Percentiles rank a stretch among this genome's conserved stretches.
Evolutionary conservation across 2,888 invertebrate genomes (phyloP).

Genomic region (Amphipyra tragopoginis): DNA sequence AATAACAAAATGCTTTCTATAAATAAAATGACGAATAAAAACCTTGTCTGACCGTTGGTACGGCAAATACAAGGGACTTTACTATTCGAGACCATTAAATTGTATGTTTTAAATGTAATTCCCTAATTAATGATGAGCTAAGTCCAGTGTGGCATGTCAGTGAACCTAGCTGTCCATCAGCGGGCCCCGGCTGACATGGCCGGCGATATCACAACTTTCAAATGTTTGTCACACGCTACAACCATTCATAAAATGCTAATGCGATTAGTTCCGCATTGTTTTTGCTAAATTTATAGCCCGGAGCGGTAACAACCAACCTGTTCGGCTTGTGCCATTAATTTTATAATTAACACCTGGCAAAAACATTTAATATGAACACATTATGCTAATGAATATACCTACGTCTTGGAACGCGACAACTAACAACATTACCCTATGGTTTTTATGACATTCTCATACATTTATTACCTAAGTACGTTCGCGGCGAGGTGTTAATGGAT

Average conservation of each 20-base stretch:
- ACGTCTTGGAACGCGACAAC: slow-evolving; percentile 50
- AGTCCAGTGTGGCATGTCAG: slow-evolving; percentile 57
- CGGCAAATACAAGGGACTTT: background rate
- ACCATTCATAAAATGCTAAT: slow-evolving; percentile 85
- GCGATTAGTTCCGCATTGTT: slow-evolving; percentile 79
- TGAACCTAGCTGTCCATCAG: slow-evolving; percentile 48
- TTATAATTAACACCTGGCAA: slow-evolving; percentile 80
- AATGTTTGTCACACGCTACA: slow-evolving; percentile 75
- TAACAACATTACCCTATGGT: slow-evolving; percentile 46
- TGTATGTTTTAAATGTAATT: slow-evolving; percentile 36
- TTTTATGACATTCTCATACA: slow-evolving; percentile 59
- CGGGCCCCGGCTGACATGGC: slow-evolving; percentile 42
- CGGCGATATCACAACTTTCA: slow-evolving; percentile 78
- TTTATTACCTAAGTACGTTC: slow-evolving; percentile 53
- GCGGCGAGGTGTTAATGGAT: slow-evolving; percentile 78
- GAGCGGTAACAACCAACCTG: slow-evolving; percentile 69
- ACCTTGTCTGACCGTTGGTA: too few relatives aligned
- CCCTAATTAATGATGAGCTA: slow-evolving; percentile 38
- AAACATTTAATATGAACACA: slow-evolving; percentile 70
- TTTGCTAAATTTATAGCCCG: slow-evolving; percentile 79
- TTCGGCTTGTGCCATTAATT: slow-evolving; percentile 70
- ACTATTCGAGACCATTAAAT: slow-evolving; percentile 29
- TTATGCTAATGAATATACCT: slow-evolving; percentile 61
- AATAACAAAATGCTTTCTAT: too few relatives aligned
- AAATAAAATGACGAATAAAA: too few relatives aligned